Conservation (phyloP, 1,140 invertebrate species). For the Vollenhovia emeryi region DNA sequence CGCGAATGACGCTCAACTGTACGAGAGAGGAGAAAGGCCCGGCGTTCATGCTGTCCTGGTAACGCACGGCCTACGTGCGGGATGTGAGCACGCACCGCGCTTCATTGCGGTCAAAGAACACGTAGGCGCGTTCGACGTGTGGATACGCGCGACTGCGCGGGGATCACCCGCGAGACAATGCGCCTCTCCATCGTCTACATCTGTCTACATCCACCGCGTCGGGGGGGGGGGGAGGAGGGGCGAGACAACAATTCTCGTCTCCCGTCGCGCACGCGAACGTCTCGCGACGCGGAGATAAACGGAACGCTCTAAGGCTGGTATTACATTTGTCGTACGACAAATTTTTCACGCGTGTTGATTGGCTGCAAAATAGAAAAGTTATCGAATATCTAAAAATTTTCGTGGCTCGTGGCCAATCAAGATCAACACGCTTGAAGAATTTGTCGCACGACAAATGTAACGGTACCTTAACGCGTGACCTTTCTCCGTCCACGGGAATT, state of each 20-base stretch:
- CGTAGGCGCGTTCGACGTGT: constrained; percentile 7
- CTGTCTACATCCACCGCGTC: background rate
- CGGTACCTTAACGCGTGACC: too few relatives aligned
- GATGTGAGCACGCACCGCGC: constrained; percentile 77
- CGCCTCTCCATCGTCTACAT: too few relatives aligned
- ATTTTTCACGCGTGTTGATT: too few relatives aligned
- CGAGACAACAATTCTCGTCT: background rate
- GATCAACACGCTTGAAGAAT: too few relatives aligned
- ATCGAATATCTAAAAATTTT: too few relatives aligned
- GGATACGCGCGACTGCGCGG: too few relatives aligned
- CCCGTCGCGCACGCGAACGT: background rate
- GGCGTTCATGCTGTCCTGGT: constrained; percentile 67
- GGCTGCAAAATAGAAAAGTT: too few relatives aligned
- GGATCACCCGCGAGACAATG: background rate
- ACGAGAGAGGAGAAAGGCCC: constrained; percentile 79
- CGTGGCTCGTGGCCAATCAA: too few relatives aligned
- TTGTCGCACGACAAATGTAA: too few relatives aligned
- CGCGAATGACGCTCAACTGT: constrained; percentile 82
- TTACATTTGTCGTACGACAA: too few relatives aligned
- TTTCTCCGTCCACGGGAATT: background rate
- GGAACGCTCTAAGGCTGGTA: too few relatives aligned
- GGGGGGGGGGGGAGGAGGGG: too few relatives aligned
- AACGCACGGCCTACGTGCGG: constrained; percentile 73
- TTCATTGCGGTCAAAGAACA: constrained; percentile 55
- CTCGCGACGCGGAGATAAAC: background rate